Evolutionary conservation across 2,113 vertebrate genomes (phyloP).

Genomic region (Pterocles burchelli): DNA sequence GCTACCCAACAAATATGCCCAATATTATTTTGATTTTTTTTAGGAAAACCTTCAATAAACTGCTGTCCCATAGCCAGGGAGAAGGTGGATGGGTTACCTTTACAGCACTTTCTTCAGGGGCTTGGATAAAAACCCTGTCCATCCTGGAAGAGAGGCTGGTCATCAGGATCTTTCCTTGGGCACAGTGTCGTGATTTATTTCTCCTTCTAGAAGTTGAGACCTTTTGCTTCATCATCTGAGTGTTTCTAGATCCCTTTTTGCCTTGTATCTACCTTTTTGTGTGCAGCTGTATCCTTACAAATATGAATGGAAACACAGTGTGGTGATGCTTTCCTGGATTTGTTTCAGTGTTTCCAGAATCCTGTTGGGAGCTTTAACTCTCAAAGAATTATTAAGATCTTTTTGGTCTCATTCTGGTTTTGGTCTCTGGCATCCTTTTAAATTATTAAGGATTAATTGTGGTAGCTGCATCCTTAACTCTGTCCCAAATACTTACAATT

Average conservation of each 20-base stretch:
- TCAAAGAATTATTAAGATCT: background rate
- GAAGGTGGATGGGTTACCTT: background rate
- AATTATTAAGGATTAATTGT: background rate
- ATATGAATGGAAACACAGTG: background rate
- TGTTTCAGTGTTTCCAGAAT: background rate
- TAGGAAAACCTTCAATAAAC: background rate
- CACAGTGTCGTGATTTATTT: background rate
- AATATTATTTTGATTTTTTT: background rate
- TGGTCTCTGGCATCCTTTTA: background rate
- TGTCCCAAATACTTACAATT: background rate
- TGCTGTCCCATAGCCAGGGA: background rate
- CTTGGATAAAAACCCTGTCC: background rate
- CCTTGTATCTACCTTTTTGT: background rate
- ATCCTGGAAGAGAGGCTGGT: background rate
- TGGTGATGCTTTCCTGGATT: background rate
- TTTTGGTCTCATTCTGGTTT: background rate
- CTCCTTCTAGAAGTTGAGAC: background rate
- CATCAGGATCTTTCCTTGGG: background rate
- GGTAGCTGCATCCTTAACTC: background rate
- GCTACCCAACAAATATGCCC: background rate
- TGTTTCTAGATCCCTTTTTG: background rate
- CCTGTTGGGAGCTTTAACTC: background rate
- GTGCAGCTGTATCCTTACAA: background rate
- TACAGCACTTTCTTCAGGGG: background rate
- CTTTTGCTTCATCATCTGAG: background rate